Evolutionary conservation across 1,140 invertebrate genomes (phyloP).

Genomic region (Heliothis virescens): DNA sequence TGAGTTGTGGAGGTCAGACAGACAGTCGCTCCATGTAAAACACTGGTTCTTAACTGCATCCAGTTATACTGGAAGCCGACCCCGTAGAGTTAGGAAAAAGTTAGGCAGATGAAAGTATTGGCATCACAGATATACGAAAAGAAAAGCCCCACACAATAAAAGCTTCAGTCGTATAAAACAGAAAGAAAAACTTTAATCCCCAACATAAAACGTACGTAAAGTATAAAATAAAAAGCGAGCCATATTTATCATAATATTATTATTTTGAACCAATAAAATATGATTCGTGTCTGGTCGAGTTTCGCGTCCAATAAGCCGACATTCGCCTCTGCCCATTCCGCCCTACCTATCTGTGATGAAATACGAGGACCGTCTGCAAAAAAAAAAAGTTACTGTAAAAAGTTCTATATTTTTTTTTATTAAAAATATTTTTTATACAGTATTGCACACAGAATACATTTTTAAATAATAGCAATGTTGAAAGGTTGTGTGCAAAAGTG

Average conservation of each 20-base stretch:
- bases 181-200: background rate
- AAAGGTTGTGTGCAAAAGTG: too few relatives aligned
- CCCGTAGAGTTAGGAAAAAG: too few relatives aligned
- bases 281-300: constrained; percentile 47
- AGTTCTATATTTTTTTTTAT: too few relatives aligned
- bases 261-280: constrained; percentile 56
- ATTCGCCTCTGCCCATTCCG: constrained; percentile 46
- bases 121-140: too few relatives aligned
- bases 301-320: constrained; percentile 50
- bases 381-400: background rate
- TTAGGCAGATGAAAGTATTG: too few relatives aligned
- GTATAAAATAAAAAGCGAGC: constrained; percentile 7
- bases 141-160: background rate
- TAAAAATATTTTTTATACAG: too few relatives aligned
- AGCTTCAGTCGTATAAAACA: background rate
- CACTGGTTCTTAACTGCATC: too few relatives aligned
- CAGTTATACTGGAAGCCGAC: too few relatives aligned
- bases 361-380: constrained; percentile 39
- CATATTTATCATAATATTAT: constrained; percentile 53
- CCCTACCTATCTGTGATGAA: constrained; percentile 49
- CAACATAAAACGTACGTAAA: constrained; percentile 9
- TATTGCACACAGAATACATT: too few relatives aligned
- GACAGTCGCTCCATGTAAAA: too few relatives aligned
- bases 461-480: too few relatives aligned
- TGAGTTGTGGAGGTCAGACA: too few relatives aligned